These are phyloP conservation scores for Cyclophora punctaria DNA, from an alignment of 2,888 invertebrate species.

Conservation along the genomic window DNA sequence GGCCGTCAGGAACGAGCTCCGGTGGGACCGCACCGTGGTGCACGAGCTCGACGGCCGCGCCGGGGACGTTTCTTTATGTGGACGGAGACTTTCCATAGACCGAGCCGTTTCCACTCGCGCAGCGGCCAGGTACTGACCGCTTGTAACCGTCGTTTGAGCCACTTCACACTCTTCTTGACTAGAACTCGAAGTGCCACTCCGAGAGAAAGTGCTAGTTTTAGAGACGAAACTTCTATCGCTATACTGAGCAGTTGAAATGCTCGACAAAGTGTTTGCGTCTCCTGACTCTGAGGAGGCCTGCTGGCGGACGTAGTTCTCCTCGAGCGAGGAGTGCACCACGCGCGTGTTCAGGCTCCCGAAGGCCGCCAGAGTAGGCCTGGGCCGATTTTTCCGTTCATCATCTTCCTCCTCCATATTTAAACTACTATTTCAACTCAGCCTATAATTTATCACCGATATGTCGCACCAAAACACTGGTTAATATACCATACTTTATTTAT, in stretches of 20 bases:
- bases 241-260: conserved; percentile 62
- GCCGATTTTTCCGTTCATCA: conserved; percentile 55
- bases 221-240: conserved; percentile 70
- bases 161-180: conserved; percentile 81
- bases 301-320: conserved; percentile 49
- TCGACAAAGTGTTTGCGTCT: conserved; percentile 69
- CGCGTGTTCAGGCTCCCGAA: conserved; percentile 53
- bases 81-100: conserved; percentile 82
- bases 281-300: conserved; percentile 75
- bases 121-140: conserved; percentile 72
- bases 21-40: conserved; percentile 64
- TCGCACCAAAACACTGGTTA: conserved; percentile 50
- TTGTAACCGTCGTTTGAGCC: conserved; percentile 61
- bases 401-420: conserved; percentile 66
- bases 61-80: conserved; percentile 70
- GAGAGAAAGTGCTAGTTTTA: conserved; percentile 68
- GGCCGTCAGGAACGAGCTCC: conserved; percentile 78
- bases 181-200: conserved; percentile 79
- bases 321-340: conserved; percentile 55
- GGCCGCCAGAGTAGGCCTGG: conserved; percentile 52
- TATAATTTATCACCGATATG: conserved; percentile 32
- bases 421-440: conserved; percentile 26
- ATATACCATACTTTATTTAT: conserved; percentile 46
- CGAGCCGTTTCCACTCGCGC: conserved; percentile 76
- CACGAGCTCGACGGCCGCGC: conserved; percentile 73